Percentiles rank a stretch among this genome's conserved stretches.
phyloP scores from a whole-genome alignment of 2,797 vertebrate genomes.

The Fistularia tabacaria region DNA sequence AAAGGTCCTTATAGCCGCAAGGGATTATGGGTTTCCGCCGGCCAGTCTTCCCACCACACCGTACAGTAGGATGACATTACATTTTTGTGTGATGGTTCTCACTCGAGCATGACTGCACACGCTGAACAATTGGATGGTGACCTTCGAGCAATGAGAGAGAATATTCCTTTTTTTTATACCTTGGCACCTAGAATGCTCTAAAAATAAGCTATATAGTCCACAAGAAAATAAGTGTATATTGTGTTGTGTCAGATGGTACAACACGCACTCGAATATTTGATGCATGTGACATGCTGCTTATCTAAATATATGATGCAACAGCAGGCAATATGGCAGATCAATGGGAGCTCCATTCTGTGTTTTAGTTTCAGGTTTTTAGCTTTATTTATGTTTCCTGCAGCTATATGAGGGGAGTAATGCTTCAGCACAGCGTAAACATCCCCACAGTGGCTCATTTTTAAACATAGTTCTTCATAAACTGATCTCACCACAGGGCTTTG shows the following conservation, averaged over 20 bases:
- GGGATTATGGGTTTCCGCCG: too few relatives aligned
- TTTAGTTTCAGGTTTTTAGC: conserved; percentile 43
- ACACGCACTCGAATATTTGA: conserved; percentile 5
- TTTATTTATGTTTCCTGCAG: conserved; percentile 60
- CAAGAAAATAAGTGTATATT: conserved; percentile 14
- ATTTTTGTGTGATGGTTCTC: too few relatives aligned
- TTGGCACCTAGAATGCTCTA: not conserved
- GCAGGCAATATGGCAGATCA: conserved; percentile 39
- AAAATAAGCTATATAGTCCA: not conserved
- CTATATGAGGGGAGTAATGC: conserved; percentile 53
- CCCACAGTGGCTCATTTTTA: conserved; percentile 57
- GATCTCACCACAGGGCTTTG: conserved; percentile 62
- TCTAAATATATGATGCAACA: conserved; percentile 56
- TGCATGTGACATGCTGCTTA: conserved; percentile 14
- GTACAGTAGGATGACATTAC: too few relatives aligned
- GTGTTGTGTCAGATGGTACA: conserved; percentile 12
- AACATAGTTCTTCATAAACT: conserved; percentile 57
- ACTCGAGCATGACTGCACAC: not conserved
- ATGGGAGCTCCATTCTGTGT: conserved; percentile 28
- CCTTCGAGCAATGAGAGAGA: not conserved
- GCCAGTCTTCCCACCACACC: too few relatives aligned
- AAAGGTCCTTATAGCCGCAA: too few relatives aligned
- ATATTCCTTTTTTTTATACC: conserved; percentile 1
- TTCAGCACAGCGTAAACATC: conserved; percentile 56
- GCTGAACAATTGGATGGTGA: not conserved